A percentile compares a stretch with the other conserved stretches of the same genome.
Evolutionary conservation across 1,140 invertebrate genomes (phyloP).

Genomic region (Dendroctonus ponderosae): DNA sequence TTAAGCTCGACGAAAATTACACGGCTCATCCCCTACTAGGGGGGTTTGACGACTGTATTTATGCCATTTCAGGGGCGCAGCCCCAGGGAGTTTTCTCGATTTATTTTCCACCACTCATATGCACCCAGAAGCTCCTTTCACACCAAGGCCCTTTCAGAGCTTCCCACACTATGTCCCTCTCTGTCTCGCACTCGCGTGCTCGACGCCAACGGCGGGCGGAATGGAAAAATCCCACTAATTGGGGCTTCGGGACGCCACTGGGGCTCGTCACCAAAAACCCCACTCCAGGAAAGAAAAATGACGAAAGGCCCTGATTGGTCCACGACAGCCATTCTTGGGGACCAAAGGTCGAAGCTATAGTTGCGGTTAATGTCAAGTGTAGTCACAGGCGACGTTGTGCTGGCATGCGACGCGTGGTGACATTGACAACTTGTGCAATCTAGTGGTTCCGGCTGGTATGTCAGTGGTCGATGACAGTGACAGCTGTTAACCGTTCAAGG

Average conservation of each 20-base stretch:
- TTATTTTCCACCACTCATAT: no score
- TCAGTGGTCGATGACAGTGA: background rate
- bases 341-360: background rate
- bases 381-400: slow-evolving; percentile 2
- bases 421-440: no score
- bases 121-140: no score
- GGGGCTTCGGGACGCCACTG: background rate
- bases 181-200: no score
- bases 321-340: slow-evolving; percentile 17
- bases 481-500: background rate
- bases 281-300: slow-evolving; percentile 5
- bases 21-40: slow-evolving; percentile 22
- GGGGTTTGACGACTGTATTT: slow-evolving; percentile 12
- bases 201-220: background rate
- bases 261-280: slow-evolving; percentile 2
- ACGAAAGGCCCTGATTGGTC: slow-evolving; percentile 17
- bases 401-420: background rate
- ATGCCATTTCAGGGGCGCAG: slow-evolving; percentile 15
- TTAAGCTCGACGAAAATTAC: slow-evolving; percentile 30
- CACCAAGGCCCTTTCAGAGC: no score
- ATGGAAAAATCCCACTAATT: background rate
- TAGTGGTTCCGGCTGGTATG: no score
- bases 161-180: no score
- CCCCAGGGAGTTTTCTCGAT: no score
- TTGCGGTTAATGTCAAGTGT: slow-evolving; percentile 12